phyloP scores from a whole-genome alignment of 2,888 invertebrate genomes.

The Drosophila hamatofila region DNA sequence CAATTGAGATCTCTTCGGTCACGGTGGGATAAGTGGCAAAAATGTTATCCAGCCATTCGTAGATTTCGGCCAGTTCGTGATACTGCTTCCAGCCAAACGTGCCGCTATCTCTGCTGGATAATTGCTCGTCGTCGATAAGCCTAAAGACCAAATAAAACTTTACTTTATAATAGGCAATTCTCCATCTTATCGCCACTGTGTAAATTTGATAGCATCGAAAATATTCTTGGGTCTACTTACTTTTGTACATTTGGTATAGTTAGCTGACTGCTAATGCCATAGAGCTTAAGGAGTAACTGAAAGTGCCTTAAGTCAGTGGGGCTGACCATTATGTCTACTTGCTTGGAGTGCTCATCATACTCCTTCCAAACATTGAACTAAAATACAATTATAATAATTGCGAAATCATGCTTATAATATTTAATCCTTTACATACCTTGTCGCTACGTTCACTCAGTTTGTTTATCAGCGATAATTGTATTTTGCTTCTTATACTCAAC shows the following conservation, averaged over 20 bases:
- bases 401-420: no score
- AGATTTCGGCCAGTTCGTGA: constrained; percentile 87
- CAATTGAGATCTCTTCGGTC: constrained; percentile 83
- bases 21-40: constrained; percentile 85
- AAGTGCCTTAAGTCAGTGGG: constrained; percentile 86
- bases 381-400: background rate
- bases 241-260: constrained; percentile 88
- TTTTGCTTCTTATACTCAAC: constrained; percentile 85
- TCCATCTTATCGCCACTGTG: constrained; percentile 14
- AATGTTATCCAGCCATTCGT: constrained; percentile 87
- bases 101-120: constrained; percentile 42
- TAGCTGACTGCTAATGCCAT: constrained; percentile 84
- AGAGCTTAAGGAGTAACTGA: constrained; percentile 83
- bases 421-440: constrained; percentile 31
- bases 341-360: constrained; percentile 82
- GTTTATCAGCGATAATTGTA: constrained; percentile 85
- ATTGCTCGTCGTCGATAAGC: constrained; percentile 86
- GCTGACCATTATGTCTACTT: constrained; percentile 87
- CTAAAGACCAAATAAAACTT: constrained; percentile 77
- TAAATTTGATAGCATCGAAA: background rate
- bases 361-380: constrained; percentile 82
- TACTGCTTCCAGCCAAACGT: constrained; percentile 88
- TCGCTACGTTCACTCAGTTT: constrained; percentile 34
- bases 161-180: constrained; percentile 37
- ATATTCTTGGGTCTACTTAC: constrained; percentile 82